phyloP scores from a whole-genome alignment of 2,888 invertebrate species.

The Antheraea yamamai region DNA sequence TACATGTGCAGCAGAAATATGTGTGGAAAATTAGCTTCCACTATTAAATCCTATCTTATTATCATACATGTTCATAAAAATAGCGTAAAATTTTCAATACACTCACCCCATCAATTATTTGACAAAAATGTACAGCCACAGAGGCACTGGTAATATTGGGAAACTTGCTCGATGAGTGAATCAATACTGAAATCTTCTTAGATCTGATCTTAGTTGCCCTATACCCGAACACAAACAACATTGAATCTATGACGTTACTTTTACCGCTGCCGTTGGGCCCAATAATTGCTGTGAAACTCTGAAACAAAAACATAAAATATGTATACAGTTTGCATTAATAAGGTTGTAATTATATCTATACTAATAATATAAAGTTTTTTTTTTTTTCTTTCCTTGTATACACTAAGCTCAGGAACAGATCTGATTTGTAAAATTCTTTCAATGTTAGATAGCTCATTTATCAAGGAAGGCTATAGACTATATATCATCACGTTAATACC shows the following conservation, averaged over 20 bases:
- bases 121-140: slow-evolving; percentile 94
- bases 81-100: neutral
- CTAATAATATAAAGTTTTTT: too few relatives aligned
- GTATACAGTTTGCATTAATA: neutral
- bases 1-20: too few relatives aligned
- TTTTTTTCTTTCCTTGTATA: too few relatives aligned
- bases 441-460: too few relatives aligned
- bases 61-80: too few relatives aligned
- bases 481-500: too few relatives aligned
- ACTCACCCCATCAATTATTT: slow-evolving; percentile 89
- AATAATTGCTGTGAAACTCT: slow-evolving; percentile 97
- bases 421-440: too few relatives aligned
- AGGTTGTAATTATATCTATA: too few relatives aligned
- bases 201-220: slow-evolving; percentile 97
- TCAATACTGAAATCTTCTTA: slow-evolving; percentile 95
- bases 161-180: slow-evolving; percentile 94
- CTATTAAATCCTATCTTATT: too few relatives aligned
- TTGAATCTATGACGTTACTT: slow-evolving; percentile 99
- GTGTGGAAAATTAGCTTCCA: too few relatives aligned
- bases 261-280: slow-evolving; percentile 99
- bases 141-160: slow-evolving; percentile 89
- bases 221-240: slow-evolving; percentile 99
- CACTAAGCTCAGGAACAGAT: too few relatives aligned
- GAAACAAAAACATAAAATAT: slow-evolving; percentile 54
- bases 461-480: too few relatives aligned